These are phyloP conservation scores for Cardiocondyla obscurior DNA, from an alignment of 1,140 invertebrate species.

Conservation along the genomic window DNA sequence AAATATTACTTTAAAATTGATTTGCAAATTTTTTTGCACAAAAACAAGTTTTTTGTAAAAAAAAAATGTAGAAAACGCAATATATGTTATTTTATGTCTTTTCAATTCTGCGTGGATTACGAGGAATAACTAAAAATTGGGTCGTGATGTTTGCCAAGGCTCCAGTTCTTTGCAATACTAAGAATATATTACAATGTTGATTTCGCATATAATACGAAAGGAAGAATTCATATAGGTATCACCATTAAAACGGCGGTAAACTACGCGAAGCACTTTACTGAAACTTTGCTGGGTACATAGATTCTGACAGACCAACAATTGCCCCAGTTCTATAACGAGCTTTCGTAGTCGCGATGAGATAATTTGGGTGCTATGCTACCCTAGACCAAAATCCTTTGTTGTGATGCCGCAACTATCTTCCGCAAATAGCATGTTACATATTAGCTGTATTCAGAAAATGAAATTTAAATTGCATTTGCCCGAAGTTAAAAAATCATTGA, in stretches of 20 bases:
- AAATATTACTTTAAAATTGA: background rate
- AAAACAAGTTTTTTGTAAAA: background rate
- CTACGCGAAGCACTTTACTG: conserved; percentile 32
- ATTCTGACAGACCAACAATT: conserved; percentile 54
- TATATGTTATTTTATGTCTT: background rate
- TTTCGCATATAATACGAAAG: background rate
- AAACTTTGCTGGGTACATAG: conserved; percentile 42
- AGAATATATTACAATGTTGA: conserved; percentile 14
- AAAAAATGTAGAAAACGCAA: background rate
- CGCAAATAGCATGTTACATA: background rate
- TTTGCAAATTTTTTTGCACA: background rate
- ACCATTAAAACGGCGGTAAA: conserved; percentile 31
- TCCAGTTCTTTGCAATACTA: background rate
- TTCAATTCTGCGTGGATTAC: background rate
- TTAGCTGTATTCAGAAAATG: background rate
- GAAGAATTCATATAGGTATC: conserved; percentile 38
- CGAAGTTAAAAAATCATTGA: background rate
- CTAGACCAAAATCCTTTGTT: conserved; percentile 42
- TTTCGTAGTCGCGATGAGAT: conserved; percentile 38
- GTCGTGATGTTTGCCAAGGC: background rate
- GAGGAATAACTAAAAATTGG: background rate
- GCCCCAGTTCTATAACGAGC: conserved; percentile 49
- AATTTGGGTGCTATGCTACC: conserved; percentile 35
- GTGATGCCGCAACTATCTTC: conserved; percentile 16
- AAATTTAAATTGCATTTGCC: background rate